Conservation (phyloP, 2,113 vertebrate species). For the Ptyas mucosa region DNA sequence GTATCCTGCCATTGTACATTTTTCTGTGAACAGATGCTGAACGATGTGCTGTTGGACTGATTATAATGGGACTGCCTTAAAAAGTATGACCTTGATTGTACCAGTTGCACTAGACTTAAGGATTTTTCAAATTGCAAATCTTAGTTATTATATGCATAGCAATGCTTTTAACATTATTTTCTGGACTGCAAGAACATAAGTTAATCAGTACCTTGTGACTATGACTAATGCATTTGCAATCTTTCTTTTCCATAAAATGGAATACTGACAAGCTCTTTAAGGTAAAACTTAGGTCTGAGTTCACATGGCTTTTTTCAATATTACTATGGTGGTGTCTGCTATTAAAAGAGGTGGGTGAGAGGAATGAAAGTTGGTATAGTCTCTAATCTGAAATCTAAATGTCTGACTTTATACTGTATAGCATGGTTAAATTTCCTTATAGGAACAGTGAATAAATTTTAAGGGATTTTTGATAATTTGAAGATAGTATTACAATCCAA, state of each 20-base stretch:
- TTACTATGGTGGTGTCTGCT: not conserved
- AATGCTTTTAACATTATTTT: constrained; percentile 46
- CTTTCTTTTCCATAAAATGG: constrained; percentile 29
- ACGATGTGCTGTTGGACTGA: constrained; percentile 54
- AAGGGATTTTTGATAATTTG: not conserved
- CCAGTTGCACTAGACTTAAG: constrained; percentile 43
- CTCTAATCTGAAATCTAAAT: not conserved
- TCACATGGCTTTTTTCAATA: constrained; percentile 20
- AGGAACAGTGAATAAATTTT: constrained; percentile 5
- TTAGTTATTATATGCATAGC: constrained; percentile 52
- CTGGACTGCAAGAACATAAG: constrained; percentile 52
- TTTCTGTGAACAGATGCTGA: constrained; percentile 52
- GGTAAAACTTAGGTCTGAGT: constrained; percentile 25
- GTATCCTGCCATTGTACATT: constrained; percentile 30
- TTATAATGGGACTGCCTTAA: constrained; percentile 60
- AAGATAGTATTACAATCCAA: not conserved
- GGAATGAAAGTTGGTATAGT: constrained; percentile 9
- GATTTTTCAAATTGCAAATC: constrained; percentile 59
- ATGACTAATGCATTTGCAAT: constrained; percentile 42
- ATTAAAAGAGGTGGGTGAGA: not conserved
- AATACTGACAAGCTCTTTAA: constrained; percentile 31
- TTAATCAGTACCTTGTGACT: constrained; percentile 44
- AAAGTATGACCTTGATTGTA: constrained; percentile 58
- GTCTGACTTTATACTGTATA: not conserved
- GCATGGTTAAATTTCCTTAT: not conserved